Evolutionary conservation across 2,888 invertebrate species (phyloP).

Genomic region (Amiota mariae): DNA sequence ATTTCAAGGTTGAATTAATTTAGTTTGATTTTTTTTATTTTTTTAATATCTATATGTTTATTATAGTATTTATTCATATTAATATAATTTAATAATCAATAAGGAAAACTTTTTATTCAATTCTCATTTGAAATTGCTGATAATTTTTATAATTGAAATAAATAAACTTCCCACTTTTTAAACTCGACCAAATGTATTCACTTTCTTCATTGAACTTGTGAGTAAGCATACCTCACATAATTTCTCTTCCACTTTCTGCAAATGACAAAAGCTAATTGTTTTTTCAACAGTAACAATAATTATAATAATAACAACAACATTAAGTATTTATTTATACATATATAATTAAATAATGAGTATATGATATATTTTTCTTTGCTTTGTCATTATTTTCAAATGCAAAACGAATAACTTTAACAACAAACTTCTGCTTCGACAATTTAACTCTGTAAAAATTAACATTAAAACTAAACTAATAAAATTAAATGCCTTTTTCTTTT

Average conservation of each 20-base stretch:
- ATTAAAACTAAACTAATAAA: too few species aligned
- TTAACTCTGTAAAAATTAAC: too few species aligned
- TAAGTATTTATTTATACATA: too few species aligned
- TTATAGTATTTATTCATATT: too few species aligned
- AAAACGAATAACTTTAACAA: background rate
- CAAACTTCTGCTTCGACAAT: background rate
- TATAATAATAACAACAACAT: too few species aligned
- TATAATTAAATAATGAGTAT: too few species aligned
- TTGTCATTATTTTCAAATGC: background rate
- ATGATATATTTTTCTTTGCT: too few species aligned
- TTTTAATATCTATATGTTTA: background rate
- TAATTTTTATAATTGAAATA: background rate
- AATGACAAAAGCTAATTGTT: background rate
- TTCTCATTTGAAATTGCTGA: background rate
- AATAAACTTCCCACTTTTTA: background rate
- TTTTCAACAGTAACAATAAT: too few species aligned
- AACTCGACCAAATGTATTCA: too few species aligned
- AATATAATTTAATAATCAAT: too few species aligned
- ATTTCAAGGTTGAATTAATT: constrained; percentile 44
- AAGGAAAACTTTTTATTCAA: too few species aligned
- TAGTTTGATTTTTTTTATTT: background rate
- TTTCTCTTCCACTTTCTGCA: constrained; percentile 10
- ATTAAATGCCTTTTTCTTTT: too few species aligned
- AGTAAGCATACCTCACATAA: background rate
- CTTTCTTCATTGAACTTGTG: background rate